Evolutionary conservation across 1,140 invertebrate species (phyloP).

Genomic region (Pectinophora gossypiella): DNA sequence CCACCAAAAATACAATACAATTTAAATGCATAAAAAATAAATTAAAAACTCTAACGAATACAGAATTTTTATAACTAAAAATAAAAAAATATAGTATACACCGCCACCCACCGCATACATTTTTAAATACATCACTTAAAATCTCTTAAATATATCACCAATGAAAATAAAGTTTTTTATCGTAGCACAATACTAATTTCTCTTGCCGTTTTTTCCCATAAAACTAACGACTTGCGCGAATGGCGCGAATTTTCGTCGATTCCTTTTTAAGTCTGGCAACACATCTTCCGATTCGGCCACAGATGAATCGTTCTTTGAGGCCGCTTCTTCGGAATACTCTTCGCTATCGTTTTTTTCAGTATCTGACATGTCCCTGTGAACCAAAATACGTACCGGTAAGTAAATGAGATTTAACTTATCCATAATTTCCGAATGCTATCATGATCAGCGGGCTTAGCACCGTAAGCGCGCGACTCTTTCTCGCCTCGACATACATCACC

Average conservation of each 20-base stretch:
- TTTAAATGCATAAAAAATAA: background rate
- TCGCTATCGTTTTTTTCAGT: conserved; percentile 53
- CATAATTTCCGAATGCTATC: too few species aligned
- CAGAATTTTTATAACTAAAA: conserved; percentile 15
- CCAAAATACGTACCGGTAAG: too few species aligned
- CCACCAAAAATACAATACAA: background rate
- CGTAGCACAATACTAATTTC: conserved; percentile 40
- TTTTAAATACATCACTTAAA: too few species aligned
- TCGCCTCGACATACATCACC: too few species aligned
- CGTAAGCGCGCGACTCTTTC: too few species aligned
- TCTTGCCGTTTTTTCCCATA: conserved; percentile 54
- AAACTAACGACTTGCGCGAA: conserved; percentile 63
- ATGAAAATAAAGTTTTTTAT: conserved; percentile 19
- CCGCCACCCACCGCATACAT: too few species aligned
- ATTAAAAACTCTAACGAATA: background rate
- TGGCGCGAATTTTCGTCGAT: conserved; percentile 46
- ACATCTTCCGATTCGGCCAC: conserved; percentile 47
- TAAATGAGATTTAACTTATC: too few species aligned
- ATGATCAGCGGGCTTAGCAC: too few species aligned
- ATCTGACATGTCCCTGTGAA: conserved; percentile 42
- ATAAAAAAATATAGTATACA: too few species aligned
- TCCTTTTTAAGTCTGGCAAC: conserved; percentile 24
- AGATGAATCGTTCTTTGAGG: conserved; percentile 51
- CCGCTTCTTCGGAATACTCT: conserved; percentile 48
- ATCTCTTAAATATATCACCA: conserved; percentile 23